A percentile compares a stretch with the other conserved stretches of the same genome.
These are phyloP conservation scores for Miniopterus natalensis DNA, from an alignment of 2,113 vertebrate species.

Conservation along the genomic window DNA sequence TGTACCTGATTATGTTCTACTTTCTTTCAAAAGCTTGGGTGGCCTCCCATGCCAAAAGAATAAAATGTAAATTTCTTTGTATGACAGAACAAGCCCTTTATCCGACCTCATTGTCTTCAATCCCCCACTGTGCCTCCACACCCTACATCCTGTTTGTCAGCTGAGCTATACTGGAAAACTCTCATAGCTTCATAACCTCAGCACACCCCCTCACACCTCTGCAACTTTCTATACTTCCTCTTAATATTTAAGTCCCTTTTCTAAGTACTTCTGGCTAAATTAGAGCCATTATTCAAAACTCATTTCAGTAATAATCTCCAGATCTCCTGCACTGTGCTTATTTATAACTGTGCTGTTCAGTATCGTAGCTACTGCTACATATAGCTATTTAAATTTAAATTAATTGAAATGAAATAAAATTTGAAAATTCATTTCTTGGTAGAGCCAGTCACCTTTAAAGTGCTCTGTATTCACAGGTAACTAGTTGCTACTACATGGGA, in stretches of 20 bases:
- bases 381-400: neutral
- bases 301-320: neutral
- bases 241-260: neutral
- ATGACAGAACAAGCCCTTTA: neutral
- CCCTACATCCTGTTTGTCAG: neutral
- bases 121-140: neutral
- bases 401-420: neutral
- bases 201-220: neutral
- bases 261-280: neutral
- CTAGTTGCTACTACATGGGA: neutral
- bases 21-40: neutral
- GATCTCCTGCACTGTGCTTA: neutral
- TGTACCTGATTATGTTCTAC: neutral
- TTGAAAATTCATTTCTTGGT: neutral
- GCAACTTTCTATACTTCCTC: neutral
- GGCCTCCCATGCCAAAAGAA: neutral
- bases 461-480: neutral
- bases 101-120: neutral
- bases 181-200: neutral
- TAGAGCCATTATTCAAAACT: conserved; percentile 1
- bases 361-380: neutral
- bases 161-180: neutral
- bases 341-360: neutral
- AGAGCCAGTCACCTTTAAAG: neutral
- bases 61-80: neutral